Percentiles rank a stretch among this genome's conserved stretches.
Evolutionary conservation across 37 sponge, comb jelly and placozoan genomes (phyloP).

Genomic region (Mnemiopsis leidyi): DNA sequence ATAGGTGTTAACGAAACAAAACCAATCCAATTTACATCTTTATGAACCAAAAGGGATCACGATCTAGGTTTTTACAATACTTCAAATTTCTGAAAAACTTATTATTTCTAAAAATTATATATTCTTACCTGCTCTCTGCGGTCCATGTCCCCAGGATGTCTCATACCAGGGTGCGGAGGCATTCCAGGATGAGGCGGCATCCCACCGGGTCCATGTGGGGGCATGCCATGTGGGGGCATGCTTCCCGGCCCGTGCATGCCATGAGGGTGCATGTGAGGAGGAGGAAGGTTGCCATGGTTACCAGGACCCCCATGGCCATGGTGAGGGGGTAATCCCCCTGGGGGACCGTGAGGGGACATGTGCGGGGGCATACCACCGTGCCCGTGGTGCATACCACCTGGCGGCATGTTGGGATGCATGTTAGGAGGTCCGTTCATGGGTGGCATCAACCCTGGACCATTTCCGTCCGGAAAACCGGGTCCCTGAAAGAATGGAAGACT

Average conservation of each 20-base stretch:
- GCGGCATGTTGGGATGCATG: background rate
- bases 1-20: no score
- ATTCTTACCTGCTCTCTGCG: slow-evolving; percentile 15
- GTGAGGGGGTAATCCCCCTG: background rate
- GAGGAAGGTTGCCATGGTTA: background rate
- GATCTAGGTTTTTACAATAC: no score
- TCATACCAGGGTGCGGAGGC: slow-evolving; percentile 33
- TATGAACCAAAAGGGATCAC: no score
- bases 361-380: slow-evolving; percentile 37
- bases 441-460: background rate
- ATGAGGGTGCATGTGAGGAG: slow-evolving; percentile 34
- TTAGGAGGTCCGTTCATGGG: background rate
- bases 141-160: slow-evolving; percentile 42
- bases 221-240: slow-evolving; percentile 62
- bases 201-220: slow-evolving; percentile 5
- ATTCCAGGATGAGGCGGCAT: background rate
- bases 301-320: background rate
- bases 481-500: no score
- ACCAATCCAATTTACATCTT: no score
- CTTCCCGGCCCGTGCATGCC: slow-evolving; percentile 32
- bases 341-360: slow-evolving; percentile 45
- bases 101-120: no score
- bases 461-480: slow-evolving; percentile 13
- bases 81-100: no score
- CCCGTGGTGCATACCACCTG: slow-evolving; percentile 5